Percentiles rank a stretch among this genome's conserved stretches.
Conservation (phyloP, 2,888 invertebrate species). For the Scelioninae gen. 2 region DNA sequence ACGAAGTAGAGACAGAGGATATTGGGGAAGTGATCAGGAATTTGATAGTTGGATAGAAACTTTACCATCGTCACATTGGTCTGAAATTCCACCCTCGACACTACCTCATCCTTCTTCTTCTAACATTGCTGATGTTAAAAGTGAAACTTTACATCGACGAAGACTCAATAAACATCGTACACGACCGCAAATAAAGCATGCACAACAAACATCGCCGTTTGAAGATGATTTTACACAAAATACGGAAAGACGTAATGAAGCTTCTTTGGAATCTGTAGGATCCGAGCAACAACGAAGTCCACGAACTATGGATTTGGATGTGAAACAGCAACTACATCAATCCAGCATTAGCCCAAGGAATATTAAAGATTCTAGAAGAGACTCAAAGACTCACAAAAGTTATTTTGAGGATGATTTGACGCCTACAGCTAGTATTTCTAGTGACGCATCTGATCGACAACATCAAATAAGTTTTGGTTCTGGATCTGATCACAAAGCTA, state of each 20-base stretch:
- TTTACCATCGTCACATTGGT: conserved; percentile 69
- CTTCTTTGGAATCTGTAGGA: conserved; percentile 64
- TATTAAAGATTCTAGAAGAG: conserved; percentile 65
- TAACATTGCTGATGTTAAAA: conserved; percentile 66
- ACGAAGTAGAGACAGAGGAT: conserved; percentile 72
- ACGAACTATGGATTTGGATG: conserved; percentile 59
- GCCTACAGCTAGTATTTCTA: conserved; percentile 73
- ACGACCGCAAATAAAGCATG: conserved; percentile 68
- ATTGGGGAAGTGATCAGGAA: conserved; percentile 74
- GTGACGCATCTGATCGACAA: conserved; percentile 69
- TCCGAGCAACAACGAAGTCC: conserved; percentile 65
- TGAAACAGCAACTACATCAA: conserved; percentile 60
- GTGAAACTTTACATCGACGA: conserved; percentile 71
- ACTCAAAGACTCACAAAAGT: conserved; percentile 64
- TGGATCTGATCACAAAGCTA: conserved; percentile 68
- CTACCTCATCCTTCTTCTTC: conserved; percentile 34
- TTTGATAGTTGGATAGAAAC: conserved; percentile 72
- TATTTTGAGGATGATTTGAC: conserved; percentile 80
- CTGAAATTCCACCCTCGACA: conserved; percentile 64
- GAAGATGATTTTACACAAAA: conserved; percentile 79
- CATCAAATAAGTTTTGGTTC: conserved; percentile 62
- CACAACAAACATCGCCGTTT: conserved; percentile 77
- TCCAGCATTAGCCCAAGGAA: conserved; percentile 65
- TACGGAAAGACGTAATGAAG: conserved; percentile 70
- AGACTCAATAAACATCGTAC: conserved; percentile 71